These are phyloP conservation scores for Synaphobranchus kaupii DNA, from an alignment of 2,797 vertebrate species.

Conservation along the genomic window DNA sequence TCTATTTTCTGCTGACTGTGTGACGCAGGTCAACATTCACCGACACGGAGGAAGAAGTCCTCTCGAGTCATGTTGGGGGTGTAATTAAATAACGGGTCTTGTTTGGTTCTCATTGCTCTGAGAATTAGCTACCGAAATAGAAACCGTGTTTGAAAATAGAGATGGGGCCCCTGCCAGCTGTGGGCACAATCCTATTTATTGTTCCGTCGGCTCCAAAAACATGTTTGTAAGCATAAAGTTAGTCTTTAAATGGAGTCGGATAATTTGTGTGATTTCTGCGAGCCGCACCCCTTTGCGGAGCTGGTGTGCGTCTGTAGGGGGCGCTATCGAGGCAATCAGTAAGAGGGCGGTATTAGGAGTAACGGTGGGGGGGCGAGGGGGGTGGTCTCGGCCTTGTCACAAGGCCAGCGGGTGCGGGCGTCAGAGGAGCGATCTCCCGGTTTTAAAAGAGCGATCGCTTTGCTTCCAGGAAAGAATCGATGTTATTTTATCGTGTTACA, in stretches of 20 bases:
- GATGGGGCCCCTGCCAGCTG: not conserved
- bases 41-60: not conserved
- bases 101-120: not conserved
- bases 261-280: not conserved
- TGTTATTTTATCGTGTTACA: not conserved
- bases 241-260: constrained; percentile 16
- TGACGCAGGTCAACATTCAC: not conserved
- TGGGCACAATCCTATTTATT: constrained; percentile 2
- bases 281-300: not conserved
- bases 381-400: not conserved
- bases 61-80: not conserved
- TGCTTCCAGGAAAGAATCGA: not conserved
- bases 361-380: not conserved
- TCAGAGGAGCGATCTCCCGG: not conserved
- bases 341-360: not conserved
- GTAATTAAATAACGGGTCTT: not conserved
- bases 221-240: not conserved
- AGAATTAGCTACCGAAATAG: not conserved
- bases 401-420: not conserved
- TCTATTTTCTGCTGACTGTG: not conserved
- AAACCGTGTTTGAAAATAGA: not conserved
- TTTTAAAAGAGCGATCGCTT: not conserved
- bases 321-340: not conserved
- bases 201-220: not conserved
- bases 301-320: not conserved